Conservation (phyloP, 2,797 vertebrate genomes). For the Pseudochaenichthys georgianus region DNA sequence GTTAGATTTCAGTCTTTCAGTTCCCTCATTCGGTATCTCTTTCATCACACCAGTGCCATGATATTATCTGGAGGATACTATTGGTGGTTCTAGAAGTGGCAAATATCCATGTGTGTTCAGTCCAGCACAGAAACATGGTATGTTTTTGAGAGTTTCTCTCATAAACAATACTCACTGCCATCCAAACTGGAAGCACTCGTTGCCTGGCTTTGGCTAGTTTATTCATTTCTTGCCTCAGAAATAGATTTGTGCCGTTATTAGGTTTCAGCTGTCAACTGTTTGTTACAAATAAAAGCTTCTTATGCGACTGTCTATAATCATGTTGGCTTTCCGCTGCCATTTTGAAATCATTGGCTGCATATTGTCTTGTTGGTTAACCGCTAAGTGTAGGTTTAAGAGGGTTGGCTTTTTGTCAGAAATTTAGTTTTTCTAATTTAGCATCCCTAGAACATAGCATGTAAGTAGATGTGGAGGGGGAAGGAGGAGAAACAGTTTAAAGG, state of each 20-base stretch:
- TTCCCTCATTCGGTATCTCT: constrained; percentile 23
- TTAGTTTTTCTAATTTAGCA: too few relatives aligned
- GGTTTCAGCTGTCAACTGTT: constrained; percentile 10
- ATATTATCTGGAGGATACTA: constrained; percentile 62
- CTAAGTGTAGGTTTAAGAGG: too few relatives aligned
- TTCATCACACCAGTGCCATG: constrained; percentile 42
- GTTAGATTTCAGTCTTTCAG: too few relatives aligned
- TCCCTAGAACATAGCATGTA: neutral
- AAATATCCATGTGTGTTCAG: constrained; percentile 61
- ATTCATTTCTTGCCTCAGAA: constrained; percentile 9
- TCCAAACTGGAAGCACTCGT: constrained; percentile 44
- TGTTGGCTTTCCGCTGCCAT: constrained; percentile 5
- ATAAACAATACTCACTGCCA: constrained; percentile 60
- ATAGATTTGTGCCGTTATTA: constrained; percentile 16
- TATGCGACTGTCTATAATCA: neutral
- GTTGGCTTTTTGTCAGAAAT: too few relatives aligned
- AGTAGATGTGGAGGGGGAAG: neutral
- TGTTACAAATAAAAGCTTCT: constrained; percentile 4
- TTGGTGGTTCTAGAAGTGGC: constrained; percentile 71
- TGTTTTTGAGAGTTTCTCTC: constrained; percentile 52
- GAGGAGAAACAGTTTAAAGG: neutral
- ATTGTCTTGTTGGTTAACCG: too few relatives aligned
- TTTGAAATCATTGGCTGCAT: neutral
- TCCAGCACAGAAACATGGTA: constrained; percentile 55
- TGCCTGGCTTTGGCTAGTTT: constrained; percentile 33